Evolutionary conservation across 2,888 invertebrate genomes (phyloP).

Genomic region (Eutolmus rufibarbis): DNA sequence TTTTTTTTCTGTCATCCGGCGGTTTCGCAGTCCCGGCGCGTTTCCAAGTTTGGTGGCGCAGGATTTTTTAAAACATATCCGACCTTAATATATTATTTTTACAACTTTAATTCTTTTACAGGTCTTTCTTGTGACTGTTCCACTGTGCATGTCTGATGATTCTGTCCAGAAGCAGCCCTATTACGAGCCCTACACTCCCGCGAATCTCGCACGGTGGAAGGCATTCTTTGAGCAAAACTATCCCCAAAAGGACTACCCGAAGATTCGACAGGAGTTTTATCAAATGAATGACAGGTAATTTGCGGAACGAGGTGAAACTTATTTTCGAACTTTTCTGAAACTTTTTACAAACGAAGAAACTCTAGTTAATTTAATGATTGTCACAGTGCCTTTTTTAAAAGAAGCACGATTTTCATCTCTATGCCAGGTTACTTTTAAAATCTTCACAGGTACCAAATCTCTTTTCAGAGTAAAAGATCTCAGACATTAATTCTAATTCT

Average conservation of each 20-base stretch:
- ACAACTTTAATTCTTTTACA: constrained; percentile 19
- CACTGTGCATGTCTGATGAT: background rate
- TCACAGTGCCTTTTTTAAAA: background rate
- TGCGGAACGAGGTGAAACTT: background rate
- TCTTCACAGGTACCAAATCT: background rate
- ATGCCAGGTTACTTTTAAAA: background rate
- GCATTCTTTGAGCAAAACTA: constrained; percentile 5
- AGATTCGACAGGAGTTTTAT: constrained; percentile 28
- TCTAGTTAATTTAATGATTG: background rate
- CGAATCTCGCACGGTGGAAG: constrained; percentile 25
- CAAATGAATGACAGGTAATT: constrained; percentile 4
- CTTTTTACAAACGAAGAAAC: background rate
- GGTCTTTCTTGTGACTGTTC: constrained; percentile 3
- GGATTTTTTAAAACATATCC: background rate
- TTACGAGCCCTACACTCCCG: background rate
- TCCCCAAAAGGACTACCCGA: constrained; percentile 18
- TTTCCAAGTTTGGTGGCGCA: background rate
- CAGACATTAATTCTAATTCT: background rate
- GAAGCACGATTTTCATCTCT: background rate
- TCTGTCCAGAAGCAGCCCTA: background rate
- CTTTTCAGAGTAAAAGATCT: background rate
- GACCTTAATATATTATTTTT: background rate
- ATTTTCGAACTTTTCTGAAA: background rate
- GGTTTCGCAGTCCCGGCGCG: background rate
- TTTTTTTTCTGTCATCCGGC: background rate